Evolutionary conservation across 2,888 invertebrate species (phyloP).

Genomic region (Nomada flava): DNA sequence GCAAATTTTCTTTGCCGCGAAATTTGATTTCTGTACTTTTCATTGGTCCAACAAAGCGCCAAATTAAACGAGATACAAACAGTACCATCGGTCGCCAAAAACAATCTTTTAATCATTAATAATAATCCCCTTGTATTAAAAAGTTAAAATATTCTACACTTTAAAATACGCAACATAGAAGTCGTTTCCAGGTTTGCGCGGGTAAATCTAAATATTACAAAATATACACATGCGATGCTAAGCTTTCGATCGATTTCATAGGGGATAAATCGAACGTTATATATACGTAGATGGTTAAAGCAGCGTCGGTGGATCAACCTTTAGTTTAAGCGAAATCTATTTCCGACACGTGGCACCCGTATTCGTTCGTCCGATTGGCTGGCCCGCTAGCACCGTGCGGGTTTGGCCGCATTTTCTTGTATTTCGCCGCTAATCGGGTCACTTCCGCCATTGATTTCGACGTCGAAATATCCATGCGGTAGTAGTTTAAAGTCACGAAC

Average conservation of each 20-base stretch:
- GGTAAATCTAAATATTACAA: background rate
- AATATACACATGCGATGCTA: background rate
- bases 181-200: background rate
- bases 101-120: background rate
- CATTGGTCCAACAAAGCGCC: too few relatives aligned
- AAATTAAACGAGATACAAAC: background rate
- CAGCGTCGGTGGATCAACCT: constrained; percentile 74
- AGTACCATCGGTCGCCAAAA: background rate
- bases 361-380: constrained; percentile 79
- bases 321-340: constrained; percentile 80
- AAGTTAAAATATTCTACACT: too few relatives aligned
- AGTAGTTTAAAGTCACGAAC: constrained; percentile 36
- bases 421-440: constrained; percentile 81
- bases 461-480: constrained; percentile 44
- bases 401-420: constrained; percentile 82
- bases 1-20: background rate
- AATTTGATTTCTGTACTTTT: background rate
- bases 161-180: background rate
- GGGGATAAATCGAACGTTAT: constrained; percentile 53
- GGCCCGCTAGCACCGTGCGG: constrained; percentile 73
- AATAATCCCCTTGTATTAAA: too few relatives aligned
- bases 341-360: constrained; percentile 78
- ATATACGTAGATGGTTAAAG: constrained; percentile 62
- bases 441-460: constrained; percentile 79
- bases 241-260: constrained; percentile 23